These are phyloP conservation scores for Xenops minutus DNA, from an alignment of 2,797 vertebrate species.

Conservation along the genomic window DNA sequence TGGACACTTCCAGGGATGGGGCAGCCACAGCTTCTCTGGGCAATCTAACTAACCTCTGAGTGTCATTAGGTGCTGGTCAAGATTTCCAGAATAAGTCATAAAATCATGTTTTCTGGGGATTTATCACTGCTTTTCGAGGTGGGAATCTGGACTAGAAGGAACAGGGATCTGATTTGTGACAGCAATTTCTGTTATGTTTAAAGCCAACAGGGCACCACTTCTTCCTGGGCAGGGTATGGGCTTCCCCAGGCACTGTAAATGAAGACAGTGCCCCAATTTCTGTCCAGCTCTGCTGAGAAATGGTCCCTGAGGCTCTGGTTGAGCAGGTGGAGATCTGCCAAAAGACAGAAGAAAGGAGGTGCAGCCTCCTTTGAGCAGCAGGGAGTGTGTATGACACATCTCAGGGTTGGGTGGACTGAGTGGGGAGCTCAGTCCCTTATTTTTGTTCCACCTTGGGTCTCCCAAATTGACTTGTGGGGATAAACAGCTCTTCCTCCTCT, in stretches of 20 bases:
- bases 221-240: fast-evolving
- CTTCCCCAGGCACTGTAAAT: neutral
- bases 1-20: neutral
- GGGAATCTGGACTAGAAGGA: neutral
- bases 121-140: neutral
- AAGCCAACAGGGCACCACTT: neutral
- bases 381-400: neutral
- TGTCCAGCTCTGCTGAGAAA: neutral
- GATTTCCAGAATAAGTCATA: neutral
- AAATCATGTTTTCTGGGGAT: neutral
- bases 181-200: neutral
- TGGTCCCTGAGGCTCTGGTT: neutral
- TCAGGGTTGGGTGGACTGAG: fast-evolving
- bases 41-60: neutral
- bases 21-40: neutral
- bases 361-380: neutral
- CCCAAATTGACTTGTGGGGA: neutral
- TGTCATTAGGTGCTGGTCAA: too few relatives aligned
- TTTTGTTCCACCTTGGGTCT: neutral
- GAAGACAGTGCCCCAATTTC: neutral
- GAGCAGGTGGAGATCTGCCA: neutral
- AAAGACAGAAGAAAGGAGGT: neutral
- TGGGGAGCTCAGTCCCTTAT: neutral
- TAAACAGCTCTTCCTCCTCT: neutral
- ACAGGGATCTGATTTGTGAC: neutral